Evolutionary conservation across 2,888 invertebrate genomes (phyloP), one percentile per base, ranked within the genome.

Genomic region (Silvanus unidentatus): DNA sequence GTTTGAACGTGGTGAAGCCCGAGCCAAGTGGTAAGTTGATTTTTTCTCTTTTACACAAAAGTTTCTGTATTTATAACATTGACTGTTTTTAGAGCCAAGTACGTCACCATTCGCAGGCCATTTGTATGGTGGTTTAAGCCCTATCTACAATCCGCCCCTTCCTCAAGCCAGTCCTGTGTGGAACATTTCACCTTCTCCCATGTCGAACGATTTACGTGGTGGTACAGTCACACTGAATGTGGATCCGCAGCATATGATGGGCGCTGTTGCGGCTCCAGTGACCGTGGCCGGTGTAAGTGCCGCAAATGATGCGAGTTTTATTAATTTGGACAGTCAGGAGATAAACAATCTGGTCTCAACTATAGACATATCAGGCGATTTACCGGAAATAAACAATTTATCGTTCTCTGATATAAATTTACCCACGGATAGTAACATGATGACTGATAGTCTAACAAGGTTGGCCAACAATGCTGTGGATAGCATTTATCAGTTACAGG

Each of bases 381-480:
- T 58, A 10, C 52, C 54, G 4, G 54, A 57, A 4, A 48, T 57
- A 1, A 70, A 68, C 49, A 74, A 73, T 53, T 59, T 77, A 39
- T 75, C 73, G 1, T 60, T 77, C 43, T 70, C 70, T 1, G 77
- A 77, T 44, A 58, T 60, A 14, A 49, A 45, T 28, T 46, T 59
- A 49, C 64, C 58, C 43, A 44, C 50, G 15, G 54, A 55, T 32
- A 61, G 63, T 34, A 62, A 65, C 41, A 75, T 72, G 56, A 76
- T 77, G 75, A 74, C 75, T 2, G 78, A 79, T 50, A 77, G 77
- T 60, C 74, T 78, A 48, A 76, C 75, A n/a, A 70, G 73, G 52
- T 58, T 78, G 40, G 72, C 75, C 1, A 73, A 73, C 41, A 71
- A 60, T 30, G 71, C 72, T 16, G 68, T 73, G 32, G 71, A 74